A percentile compares a stretch with the other conserved stretches of the same genome.
Evolutionary conservation across 2,113 vertebrate genomes (phyloP).

Genomic region (Agelaius tricolor): DNA sequence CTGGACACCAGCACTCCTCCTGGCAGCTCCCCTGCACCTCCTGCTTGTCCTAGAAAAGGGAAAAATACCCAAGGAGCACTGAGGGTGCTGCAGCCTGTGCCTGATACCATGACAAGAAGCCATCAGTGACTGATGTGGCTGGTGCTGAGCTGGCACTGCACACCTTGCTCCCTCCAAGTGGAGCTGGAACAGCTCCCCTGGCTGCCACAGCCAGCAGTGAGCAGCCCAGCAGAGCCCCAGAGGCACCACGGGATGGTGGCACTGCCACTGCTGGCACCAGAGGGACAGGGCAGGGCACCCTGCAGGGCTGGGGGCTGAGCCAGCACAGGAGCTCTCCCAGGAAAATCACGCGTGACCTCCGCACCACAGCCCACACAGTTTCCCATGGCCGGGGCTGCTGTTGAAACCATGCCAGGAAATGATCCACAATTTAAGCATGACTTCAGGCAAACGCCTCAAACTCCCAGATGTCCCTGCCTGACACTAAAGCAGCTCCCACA

Average conservation of each 20-base stretch:
- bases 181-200: background rate
- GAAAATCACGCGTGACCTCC: rapidly evolving
- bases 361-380: background rate
- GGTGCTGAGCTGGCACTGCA: background rate
- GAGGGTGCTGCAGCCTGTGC: rapidly evolving
- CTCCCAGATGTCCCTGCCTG: background rate
- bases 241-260: background rate
- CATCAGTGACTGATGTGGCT: rapidly evolving
- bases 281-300: background rate
- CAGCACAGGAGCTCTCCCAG: background rate
- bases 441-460: rapidly evolving
- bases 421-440: background rate
- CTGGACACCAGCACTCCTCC: rapidly evolving
- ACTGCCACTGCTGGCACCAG: background rate
- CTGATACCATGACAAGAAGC: rapidly evolving
- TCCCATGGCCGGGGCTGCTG: background rate
- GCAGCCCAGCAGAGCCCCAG: background rate
- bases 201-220: background rate
- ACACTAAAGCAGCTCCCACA: background rate
- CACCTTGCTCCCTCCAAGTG: background rate
- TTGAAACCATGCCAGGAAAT: background rate
- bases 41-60: background rate
- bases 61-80: rapidly evolving
- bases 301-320: rapidly evolving
- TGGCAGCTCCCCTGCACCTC: rapidly evolving